Conservation (phyloP, 2,113 vertebrate genomes). For the Phylloscopus whistleri region DNA sequence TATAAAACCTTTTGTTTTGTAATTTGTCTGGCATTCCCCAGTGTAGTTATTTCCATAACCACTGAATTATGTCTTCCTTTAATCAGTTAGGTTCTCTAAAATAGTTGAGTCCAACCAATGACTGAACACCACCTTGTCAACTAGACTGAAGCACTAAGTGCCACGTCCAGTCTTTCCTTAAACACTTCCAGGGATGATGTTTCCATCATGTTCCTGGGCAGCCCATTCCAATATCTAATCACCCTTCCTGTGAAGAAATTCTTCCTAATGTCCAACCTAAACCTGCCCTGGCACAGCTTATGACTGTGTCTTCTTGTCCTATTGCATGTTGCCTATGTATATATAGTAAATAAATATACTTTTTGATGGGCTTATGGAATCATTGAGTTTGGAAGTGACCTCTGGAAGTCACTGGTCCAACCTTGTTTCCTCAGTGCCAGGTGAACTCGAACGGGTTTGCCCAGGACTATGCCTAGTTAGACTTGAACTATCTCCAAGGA, state of each 20-base stretch:
- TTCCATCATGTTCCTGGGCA: background rate
- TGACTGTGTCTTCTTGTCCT: background rate
- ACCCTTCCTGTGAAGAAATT: background rate
- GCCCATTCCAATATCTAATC: background rate
- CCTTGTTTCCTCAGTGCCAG: background rate
- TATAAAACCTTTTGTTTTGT: background rate
- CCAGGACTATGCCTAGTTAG: background rate
- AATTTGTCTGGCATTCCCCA: background rate
- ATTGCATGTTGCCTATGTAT: background rate
- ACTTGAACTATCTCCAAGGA: background rate
- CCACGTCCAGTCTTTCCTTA: background rate
- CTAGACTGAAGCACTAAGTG: background rate
- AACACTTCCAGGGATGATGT: background rate
- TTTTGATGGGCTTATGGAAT: background rate
- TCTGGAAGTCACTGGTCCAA: background rate
- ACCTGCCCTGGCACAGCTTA: background rate
- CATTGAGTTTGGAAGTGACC: background rate
- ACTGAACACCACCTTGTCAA: background rate
- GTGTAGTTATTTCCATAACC: background rate
- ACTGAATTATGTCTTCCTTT: background rate
- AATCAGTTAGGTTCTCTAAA: background rate
- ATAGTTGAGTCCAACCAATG: background rate
- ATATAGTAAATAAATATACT: background rate
- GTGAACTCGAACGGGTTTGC: fast-evolving
- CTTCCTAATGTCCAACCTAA: background rate